Base-by-base conservation (phyloP, 2,888 invertebrate species). In the Tiliacea aurago region DNA sequence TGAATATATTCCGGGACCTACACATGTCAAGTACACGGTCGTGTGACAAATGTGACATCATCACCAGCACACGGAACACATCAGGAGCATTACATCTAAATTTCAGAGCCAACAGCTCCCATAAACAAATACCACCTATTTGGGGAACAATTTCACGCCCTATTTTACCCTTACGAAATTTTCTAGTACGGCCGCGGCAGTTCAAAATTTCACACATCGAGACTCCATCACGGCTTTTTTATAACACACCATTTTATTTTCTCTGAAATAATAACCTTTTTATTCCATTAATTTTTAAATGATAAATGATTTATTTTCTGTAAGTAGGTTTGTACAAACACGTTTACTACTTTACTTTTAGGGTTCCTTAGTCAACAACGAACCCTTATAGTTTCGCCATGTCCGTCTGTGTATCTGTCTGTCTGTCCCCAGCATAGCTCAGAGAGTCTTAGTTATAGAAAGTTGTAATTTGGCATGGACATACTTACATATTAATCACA, bases 51-150 rank as follows among this genome's bases (percentile, higher is more conserved):
- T 91, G 89, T 84, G 81, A 79, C 86, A 84, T 88, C 87, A 90
- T 91, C 88, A 87, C 88, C 85, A 83, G 86, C 88, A 88, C 88
- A 87, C 86, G 84, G 86, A 88, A 84, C 88, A 89, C 89, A 91
- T 90, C 89, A 90, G 89, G 86, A 88, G 86, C 87, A 89, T 92
- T 91, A 91, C 91, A 91, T 90, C 92, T 91, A 92, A 94, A 94
- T 93, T 94, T 93, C 88, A 90, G 91, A 90, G 83, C 85, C 47
- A 61, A 72, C 90, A 89, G 86, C 89, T 91, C 91, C 90, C 91
- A 91, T 93, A 95, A 95, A 95, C 95, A 96, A 95, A 95, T 95
- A 92, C 92, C 87, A 90, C 90, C 93, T 90, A 93, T 95, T 94
- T 91, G 87, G 88, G 88, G 90, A 91, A 92, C 94, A 94, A 95